Evolutionary conservation across 2,888 invertebrate species (phyloP), one percentile per base, ranked within the genome.

Genomic region (Laothoe populi): DNA sequence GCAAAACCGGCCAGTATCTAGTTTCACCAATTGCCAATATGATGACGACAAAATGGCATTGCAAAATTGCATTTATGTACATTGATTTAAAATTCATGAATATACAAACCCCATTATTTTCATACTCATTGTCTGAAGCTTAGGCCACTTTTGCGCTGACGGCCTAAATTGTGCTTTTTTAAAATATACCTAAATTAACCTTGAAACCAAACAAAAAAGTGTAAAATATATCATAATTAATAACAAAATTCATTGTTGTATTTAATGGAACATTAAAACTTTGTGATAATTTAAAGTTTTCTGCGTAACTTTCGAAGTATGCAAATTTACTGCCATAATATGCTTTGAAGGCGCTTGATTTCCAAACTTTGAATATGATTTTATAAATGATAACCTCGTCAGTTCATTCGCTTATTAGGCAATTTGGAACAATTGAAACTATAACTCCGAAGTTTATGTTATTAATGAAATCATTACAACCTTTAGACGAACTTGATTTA

Each of bases 261-360:
- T 38, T 38, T 35, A 35, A 35, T 35, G 35, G 8, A 44, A 44
- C 16, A 44, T 44, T 44, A 0, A 44, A 44, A 19, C 44, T 44
- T 44, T 19, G 10, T 19, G 8, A 19, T 44, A 19, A 44, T 44
- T 44, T 44, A 44, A 44, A 44, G 44, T 44, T 44, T 44, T 44
- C 19, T 16, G 19, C 4, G 10, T 8, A 44, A 19, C 19, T 44
- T 42, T 19, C 19, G 44, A 44, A 13, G 19, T 19, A 44, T 44
- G 44, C 19, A 44, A 44, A 44, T 44, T 21, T 5, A 19, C 44
- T 44, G 42, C 42, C 16, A 44, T 44, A 19, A 44, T 44, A 19
- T 44, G 44, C 44, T 44, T 44, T 44, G 19, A 44, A 19, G 44
- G 44, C 44, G 7, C 44, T 38, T 44, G 44, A 44, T 44, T 19